These are phyloP conservation scores for Halictus quadricinctus DNA, from an alignment of 2,888 invertebrate genomes.

Conservation along the genomic window DNA sequence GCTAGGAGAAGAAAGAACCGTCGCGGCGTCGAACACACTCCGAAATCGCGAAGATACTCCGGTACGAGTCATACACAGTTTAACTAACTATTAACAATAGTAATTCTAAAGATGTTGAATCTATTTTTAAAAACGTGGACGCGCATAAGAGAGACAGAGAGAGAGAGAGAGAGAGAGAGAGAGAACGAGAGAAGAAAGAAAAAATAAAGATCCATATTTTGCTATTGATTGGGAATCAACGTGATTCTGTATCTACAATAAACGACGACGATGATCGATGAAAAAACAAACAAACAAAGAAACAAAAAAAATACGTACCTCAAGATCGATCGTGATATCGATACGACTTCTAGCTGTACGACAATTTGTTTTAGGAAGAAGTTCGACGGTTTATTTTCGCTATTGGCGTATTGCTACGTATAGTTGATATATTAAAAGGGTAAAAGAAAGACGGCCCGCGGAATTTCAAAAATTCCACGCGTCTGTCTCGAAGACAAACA, in stretches of 20 bases:
- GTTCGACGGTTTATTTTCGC: constrained; percentile 78
- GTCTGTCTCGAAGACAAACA: constrained; percentile 14
- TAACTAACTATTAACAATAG: constrained; percentile 78
- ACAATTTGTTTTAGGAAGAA: constrained; percentile 72
- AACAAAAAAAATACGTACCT: constrained; percentile 78
- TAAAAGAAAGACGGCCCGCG: constrained; percentile 37
- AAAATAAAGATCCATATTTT: constrained; percentile 78
- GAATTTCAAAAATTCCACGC: constrained; percentile 43
- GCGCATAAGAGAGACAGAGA: constrained; percentile 56
- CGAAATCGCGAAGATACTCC: constrained; percentile 61
- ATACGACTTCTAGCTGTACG: constrained; percentile 80
- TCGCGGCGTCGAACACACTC: constrained; percentile 57
- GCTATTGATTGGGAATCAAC: constrained; percentile 76
- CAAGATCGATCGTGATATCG: constrained; percentile 80
- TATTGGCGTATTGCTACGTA: constrained; percentile 73
- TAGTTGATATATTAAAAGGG: constrained; percentile 57
- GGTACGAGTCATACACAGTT: constrained; percentile 72
- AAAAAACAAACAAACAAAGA: neutral
- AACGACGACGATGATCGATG: constrained; percentile 74
- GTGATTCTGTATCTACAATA: constrained; percentile 71
- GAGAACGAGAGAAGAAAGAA: constrained; percentile 60
- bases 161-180: constrained; percentile 44
- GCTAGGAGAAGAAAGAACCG: constrained; percentile 29
- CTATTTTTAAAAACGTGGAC: constrained; percentile 81
- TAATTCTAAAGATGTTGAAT: constrained; percentile 80